Evolutionary conservation across 2,888 invertebrate species (phyloP).

Genomic region (Hydrotaea diabolus): DNA sequence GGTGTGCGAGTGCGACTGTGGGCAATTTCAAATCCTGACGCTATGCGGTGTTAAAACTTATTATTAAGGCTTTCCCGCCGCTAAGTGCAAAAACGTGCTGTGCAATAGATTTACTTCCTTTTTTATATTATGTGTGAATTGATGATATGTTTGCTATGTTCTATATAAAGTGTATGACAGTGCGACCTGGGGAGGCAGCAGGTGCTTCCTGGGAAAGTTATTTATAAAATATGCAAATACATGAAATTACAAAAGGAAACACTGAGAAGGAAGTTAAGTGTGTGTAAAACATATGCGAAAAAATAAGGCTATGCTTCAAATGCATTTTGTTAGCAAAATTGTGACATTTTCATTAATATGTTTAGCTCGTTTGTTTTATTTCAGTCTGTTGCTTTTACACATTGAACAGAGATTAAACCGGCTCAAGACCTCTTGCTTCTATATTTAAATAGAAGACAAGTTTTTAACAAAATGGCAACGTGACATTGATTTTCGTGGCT

Average conservation of each 20-base stretch:
- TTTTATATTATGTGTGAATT: background rate
- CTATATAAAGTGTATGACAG: no score
- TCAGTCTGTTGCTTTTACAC: no score
- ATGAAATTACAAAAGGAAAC: background rate
- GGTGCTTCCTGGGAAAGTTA: background rate
- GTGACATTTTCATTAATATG: background rate
- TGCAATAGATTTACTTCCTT: slow-evolving; percentile 19
- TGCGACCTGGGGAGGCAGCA: background rate
- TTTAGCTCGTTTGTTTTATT: no score
- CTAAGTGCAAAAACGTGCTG: slow-evolving; percentile 37
- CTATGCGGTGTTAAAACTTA: no score
- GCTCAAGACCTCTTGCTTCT: no score
- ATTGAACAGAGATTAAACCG: no score
- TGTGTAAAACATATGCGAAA: background rate
- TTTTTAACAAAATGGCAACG: no score
- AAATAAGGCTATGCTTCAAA: background rate
- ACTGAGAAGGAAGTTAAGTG: no score
- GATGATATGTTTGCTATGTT: background rate
- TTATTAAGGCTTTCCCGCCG: slow-evolving; percentile 2
- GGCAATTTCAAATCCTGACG: no score
- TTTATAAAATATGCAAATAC: slow-evolving; percentile 11
- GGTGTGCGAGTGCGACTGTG: background rate
- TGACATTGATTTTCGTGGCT: no score
- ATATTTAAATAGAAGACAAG: no score
- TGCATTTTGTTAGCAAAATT: background rate